phyloP scores from a whole-genome alignment of 2,113 vertebrate genomes.

The Notarius lentiginosus region DNA sequence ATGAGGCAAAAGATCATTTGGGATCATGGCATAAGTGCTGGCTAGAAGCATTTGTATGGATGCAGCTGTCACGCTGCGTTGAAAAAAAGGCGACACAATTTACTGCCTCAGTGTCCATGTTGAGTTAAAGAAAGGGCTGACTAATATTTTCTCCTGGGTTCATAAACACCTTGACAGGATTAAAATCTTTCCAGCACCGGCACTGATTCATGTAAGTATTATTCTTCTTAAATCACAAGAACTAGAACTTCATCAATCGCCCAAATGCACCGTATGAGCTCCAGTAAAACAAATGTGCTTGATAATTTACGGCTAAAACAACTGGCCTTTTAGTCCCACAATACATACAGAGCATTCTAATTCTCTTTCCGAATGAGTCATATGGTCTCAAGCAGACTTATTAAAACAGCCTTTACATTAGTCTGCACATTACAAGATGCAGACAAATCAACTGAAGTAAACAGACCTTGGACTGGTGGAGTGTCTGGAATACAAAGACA shows the following conservation, averaged over 20 bases:
- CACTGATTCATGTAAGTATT: conserved; percentile 20
- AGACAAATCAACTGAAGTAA: conserved; percentile 18
- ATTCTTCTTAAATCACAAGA: conserved; percentile 20
- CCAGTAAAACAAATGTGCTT: neutral
- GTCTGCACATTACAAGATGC: neutral
- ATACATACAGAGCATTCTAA: neutral
- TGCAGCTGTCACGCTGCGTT: neutral
- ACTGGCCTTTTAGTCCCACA: neutral
- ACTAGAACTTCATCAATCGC: neutral
- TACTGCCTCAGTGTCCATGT: conserved; percentile 18
- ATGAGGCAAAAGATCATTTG: conserved; percentile 10
- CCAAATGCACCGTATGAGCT: neutral
- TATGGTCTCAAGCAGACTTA: neutral
- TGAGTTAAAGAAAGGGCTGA: conserved; percentile 34
- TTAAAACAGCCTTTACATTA: conserved; percentile 6
- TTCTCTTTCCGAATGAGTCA: neutral
- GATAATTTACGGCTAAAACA: conserved; percentile 6
- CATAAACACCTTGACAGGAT: conserved; percentile 43
- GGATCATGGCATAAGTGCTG: conserved; percentile 9
- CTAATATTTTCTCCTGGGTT: conserved; percentile 23
- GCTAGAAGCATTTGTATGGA: neutral
- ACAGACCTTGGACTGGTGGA: neutral
- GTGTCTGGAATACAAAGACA: conserved; percentile 17
- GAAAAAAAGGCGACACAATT: conserved; percentile 16
- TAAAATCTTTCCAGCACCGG: conserved; percentile 21